Percentiles rank a stretch among this genome's conserved stretches.
These are phyloP conservation scores for Pelusios castaneus DNA, from an alignment of 2,113 vertebrate genomes.

Conservation along the genomic window DNA sequence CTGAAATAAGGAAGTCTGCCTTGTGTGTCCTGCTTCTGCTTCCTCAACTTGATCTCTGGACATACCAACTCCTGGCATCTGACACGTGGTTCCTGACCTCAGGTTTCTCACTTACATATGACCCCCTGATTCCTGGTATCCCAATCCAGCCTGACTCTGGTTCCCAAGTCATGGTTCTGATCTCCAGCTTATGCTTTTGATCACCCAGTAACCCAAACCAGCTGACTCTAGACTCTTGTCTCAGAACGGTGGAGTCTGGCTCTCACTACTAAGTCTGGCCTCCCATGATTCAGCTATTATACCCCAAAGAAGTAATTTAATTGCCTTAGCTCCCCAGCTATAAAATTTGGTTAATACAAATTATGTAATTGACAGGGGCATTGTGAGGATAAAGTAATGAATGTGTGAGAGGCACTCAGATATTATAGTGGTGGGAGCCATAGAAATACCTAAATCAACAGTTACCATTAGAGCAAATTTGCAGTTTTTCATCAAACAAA, in stretches of 20 bases:
- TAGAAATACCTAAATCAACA: background rate
- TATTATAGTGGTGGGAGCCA: background rate
- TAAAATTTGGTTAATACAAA: background rate
- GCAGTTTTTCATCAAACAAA: background rate
- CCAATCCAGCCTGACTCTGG: background rate
- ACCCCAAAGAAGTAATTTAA: background rate
- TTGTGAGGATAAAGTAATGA: background rate
- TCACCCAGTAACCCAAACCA: background rate
- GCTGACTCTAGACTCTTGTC: background rate
- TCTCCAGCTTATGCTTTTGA: background rate
- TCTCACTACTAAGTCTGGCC: background rate
- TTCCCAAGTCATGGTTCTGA: background rate
- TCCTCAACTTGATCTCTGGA: background rate
- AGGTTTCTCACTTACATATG: background rate
- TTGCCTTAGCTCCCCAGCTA: background rate
- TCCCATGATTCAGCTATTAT: background rate
- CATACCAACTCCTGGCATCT: background rate
- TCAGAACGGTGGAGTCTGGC: background rate
- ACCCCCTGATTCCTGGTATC: background rate
- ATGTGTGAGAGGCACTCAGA: background rate
- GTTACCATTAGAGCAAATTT: background rate
- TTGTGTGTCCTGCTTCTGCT: background rate
- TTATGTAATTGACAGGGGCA: background rate
- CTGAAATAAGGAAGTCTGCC: background rate
- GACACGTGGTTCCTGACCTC: background rate